A percentile compares a stretch with the other conserved stretches of the same genome.
Evolutionary conservation across 30 jellyfish, hydroid and myxozoan genomes (phyloP).

Genomic region (Pelagia noctiluca): DNA sequence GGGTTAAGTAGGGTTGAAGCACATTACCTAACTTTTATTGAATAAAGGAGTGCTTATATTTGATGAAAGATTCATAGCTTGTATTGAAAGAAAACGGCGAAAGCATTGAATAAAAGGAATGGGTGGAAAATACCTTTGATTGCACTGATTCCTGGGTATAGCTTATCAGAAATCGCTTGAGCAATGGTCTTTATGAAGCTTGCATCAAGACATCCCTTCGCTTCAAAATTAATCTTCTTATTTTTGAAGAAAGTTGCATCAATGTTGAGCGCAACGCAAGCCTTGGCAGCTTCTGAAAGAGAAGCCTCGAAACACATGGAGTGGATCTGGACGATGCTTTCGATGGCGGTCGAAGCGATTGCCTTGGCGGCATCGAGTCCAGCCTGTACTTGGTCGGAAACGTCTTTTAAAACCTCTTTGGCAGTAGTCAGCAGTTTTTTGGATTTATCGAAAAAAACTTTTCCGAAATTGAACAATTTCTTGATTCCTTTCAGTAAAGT

Average conservation of each 20-base stretch:
- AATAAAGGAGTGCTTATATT: too few species aligned
- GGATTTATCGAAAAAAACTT: slow-evolving; percentile 56
- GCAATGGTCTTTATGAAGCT: slow-evolving; percentile 75
- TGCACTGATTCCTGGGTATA: slow-evolving; percentile 81
- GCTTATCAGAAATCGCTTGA: slow-evolving; percentile 61
- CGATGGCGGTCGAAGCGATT: slow-evolving; percentile 64
- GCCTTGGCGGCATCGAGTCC: slow-evolving; percentile 79
- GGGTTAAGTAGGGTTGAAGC: too few species aligned
- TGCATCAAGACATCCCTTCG: slow-evolving; percentile 74
- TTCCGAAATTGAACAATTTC: slow-evolving; percentile 67
- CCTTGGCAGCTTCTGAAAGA: slow-evolving; percentile 76
- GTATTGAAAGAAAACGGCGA: too few species aligned
- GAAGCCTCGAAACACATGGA: slow-evolving; percentile 75
- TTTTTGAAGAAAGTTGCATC: slow-evolving; percentile 62
- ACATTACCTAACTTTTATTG: too few species aligned
- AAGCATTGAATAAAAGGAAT: too few species aligned
- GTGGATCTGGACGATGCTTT: slow-evolving; percentile 63
- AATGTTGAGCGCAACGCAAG: slow-evolving; percentile 65
- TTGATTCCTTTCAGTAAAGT: slow-evolving; percentile 48
- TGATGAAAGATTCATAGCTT: too few species aligned
- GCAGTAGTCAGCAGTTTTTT: slow-evolving; percentile 59
- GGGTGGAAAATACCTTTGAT: slow-evolving; percentile 69
- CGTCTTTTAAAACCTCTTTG: slow-evolving; percentile 42
- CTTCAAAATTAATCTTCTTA: slow-evolving; percentile 38
- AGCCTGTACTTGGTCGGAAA: slow-evolving; percentile 47